Percentiles rank a stretch among this genome's conserved stretches.
Conservation (phyloP, 2,797 vertebrate genomes). For the Eptatretus atami region DNA sequence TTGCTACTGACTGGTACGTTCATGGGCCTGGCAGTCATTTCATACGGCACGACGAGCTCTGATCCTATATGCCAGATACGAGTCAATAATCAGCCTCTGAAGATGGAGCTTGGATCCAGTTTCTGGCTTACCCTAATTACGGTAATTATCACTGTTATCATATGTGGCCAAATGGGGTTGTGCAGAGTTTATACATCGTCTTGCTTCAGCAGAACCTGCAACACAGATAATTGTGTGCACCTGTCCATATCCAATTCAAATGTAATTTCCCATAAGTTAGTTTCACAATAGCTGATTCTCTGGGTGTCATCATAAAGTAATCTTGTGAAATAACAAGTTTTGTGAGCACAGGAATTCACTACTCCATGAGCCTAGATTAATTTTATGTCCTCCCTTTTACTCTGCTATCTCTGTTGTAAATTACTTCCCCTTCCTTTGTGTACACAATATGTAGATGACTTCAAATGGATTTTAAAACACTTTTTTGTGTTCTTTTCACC, state of each 20-base stretch:
- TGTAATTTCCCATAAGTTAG: neutral
- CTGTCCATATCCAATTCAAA: no score
- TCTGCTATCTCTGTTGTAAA: neutral
- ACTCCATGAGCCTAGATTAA: no score
- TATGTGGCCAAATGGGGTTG: neutral
- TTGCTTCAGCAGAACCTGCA: neutral
- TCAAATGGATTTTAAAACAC: no score
- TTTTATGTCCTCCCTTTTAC: neutral
- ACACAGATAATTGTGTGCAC: neutral
- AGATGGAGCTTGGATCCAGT: slow-evolving; percentile 26
- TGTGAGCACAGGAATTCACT: no score
- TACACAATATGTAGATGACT: no score
- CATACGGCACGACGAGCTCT: slow-evolving; percentile 41
- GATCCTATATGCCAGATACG: slow-evolving; percentile 25
- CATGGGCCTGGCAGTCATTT: slow-evolving; percentile 36
- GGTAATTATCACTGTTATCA: slow-evolving; percentile 18
- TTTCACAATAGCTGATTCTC: no score
- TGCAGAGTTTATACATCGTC: no score
- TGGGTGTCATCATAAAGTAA: no score
- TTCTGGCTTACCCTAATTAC: slow-evolving; percentile 53
- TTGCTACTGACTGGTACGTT: slow-evolving; percentile 33
- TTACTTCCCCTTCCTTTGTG: no score
- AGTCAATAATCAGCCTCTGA: slow-evolving; percentile 24
- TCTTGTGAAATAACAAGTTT: no score
- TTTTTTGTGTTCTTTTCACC: slow-evolving; percentile 8